phyloP scores from a whole-genome alignment of 2,888 invertebrate species.

The Eilema sororculum region DNA sequence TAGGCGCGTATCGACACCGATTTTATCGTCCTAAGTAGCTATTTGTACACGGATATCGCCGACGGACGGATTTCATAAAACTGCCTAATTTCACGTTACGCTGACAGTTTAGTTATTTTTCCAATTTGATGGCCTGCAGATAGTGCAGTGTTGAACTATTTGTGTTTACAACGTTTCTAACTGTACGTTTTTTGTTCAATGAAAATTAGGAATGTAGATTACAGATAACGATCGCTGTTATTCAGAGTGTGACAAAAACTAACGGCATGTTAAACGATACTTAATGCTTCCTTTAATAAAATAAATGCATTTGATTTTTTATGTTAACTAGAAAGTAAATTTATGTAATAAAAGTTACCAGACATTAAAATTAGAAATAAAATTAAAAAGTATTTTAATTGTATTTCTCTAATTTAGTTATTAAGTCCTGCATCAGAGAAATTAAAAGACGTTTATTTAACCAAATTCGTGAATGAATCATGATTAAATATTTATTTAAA shows the following conservation, averaged over 20 bases:
- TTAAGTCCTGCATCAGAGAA: not conserved
- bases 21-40: constrained; percentile 67
- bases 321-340: not conserved
- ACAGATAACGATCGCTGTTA: constrained; percentile 41
- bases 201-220: constrained; percentile 52
- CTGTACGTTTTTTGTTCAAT: constrained; percentile 43
- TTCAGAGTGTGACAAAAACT: constrained; percentile 44
- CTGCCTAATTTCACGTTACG: constrained; percentile 61
- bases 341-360: not conserved
- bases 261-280: constrained; percentile 39
- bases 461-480: not conserved
- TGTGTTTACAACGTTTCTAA: constrained; percentile 47
- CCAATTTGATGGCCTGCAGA: constrained; percentile 59
- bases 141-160: constrained; percentile 52
- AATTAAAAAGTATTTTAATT: not conserved
- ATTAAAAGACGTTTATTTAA: not conserved
- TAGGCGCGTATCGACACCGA: constrained; percentile 51
- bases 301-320: not conserved
- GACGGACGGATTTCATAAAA: constrained; percentile 54
- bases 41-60: constrained; percentile 75
- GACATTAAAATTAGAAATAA: not conserved
- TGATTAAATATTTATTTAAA: not conserved
- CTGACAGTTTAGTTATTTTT: constrained; percentile 64
- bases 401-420: not conserved
- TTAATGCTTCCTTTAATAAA: constrained; percentile 24